phyloP scores from a whole-genome alignment of 1,140 invertebrate genomes.

The Scaptomyza montana region DNA sequence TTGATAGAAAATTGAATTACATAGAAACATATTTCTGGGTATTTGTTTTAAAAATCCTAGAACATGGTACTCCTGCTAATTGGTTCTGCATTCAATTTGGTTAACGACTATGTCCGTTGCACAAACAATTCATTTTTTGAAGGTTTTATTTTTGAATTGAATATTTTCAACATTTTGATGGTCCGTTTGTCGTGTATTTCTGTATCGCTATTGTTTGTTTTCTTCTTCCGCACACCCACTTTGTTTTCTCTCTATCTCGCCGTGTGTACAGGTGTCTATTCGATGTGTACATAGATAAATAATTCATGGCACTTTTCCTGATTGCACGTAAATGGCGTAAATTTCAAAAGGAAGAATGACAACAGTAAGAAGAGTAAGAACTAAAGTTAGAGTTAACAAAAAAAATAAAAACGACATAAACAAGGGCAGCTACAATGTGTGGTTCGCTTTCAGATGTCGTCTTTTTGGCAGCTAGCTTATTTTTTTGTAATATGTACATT shows the following conservation, averaged over 20 bases:
- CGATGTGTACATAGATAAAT: constrained; percentile 56
- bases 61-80: background rate
- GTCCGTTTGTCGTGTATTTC: constrained; percentile 6
- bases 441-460: constrained; percentile 34
- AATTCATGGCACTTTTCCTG: constrained; percentile 77
- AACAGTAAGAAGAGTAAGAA: constrained; percentile 11
- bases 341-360: constrained; percentile 65
- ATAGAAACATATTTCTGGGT: background rate
- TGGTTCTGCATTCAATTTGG: background rate
- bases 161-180: constrained; percentile 32
- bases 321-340: constrained; percentile 80
- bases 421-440: constrained; percentile 34
- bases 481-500: constrained; percentile 9
- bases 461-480: constrained; percentile 34
- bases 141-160: constrained; percentile 6
- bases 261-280: constrained; percentile 18
- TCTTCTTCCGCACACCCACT: background rate
- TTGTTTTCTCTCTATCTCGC: background rate
- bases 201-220: constrained; percentile 20
- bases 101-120: background rate
- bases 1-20: background rate
- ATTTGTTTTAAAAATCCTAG: background rate
- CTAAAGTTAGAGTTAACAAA: background rate
- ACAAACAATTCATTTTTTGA: constrained; percentile 4
- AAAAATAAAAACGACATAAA: background rate